Evolutionary conservation across 1,140 invertebrate species (phyloP).

Genomic region (Bombus turneri): DNA sequence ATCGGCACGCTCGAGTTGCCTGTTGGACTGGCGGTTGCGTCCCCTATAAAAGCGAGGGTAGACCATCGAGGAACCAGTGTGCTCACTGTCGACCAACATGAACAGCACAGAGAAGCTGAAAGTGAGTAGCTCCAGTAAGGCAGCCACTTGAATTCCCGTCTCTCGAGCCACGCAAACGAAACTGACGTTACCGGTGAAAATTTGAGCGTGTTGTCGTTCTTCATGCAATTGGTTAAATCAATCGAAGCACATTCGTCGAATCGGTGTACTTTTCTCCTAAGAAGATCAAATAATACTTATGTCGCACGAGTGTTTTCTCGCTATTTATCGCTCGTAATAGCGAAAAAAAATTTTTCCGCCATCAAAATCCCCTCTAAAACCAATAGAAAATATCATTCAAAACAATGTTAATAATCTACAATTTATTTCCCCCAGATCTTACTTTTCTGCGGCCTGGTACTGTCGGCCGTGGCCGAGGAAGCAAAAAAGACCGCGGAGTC

Average conservation of each 20-base stretch:
- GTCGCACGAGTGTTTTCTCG: neutral
- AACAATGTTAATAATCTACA: neutral
- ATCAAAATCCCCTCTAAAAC: neutral
- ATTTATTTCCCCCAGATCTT: constrained; percentile 65
- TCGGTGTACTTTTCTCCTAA: neutral
- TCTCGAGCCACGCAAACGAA: constrained; percentile 31
- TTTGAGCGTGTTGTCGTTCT: neutral
- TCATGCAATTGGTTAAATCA: neutral
- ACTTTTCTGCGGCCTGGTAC: constrained; percentile 71
- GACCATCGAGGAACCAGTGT: constrained; percentile 74
- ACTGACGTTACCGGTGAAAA: constrained; percentile 5
- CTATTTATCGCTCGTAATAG: neutral
- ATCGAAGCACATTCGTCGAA: neutral
- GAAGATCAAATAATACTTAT: neutral
- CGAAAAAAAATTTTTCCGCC: accelerated
- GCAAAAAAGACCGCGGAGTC: constrained; percentile 60
- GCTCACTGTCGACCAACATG: constrained; percentile 80
- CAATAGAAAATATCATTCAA: neutral
- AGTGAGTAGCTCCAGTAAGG: constrained; percentile 76
- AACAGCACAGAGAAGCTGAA: constrained; percentile 80
- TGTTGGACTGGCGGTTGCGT: constrained; percentile 56
- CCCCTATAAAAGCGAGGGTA: constrained; percentile 79
- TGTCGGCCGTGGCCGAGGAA: constrained; percentile 69
- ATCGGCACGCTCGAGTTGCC: constrained; percentile 71
- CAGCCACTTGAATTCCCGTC: constrained; percentile 49